phyloP scores from a whole-genome alignment of 2,888 invertebrate genomes.

The Cordilura impudica region DNA sequence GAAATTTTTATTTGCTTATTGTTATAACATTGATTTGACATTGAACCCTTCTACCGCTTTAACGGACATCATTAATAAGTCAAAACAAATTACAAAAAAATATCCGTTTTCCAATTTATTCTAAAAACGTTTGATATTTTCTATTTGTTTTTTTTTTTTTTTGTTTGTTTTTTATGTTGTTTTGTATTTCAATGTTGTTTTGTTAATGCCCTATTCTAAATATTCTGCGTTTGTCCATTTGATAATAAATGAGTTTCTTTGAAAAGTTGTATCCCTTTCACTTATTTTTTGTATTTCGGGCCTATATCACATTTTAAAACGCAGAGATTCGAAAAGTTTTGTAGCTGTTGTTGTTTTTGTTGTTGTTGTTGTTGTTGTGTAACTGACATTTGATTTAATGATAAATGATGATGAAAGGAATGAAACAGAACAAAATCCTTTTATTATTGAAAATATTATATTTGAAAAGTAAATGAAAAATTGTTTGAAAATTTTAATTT shows the following conservation, averaged over 20 bases:
- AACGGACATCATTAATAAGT: slow-evolving; percentile 21
- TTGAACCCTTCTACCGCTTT: background rate
- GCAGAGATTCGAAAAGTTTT: slow-evolving; percentile 11
- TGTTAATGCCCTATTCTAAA: no score
- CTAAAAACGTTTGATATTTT: slow-evolving; percentile 15
- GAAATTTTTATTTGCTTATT: background rate
- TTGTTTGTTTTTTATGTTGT: background rate
- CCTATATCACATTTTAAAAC: slow-evolving; percentile 3
- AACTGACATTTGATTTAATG: slow-evolving; percentile 36
- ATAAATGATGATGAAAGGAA: slow-evolving; percentile 21
- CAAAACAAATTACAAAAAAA: background rate
- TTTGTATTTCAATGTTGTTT: background rate
- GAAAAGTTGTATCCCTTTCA: background rate
- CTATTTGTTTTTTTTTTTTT: background rate
- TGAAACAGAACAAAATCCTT: no score
- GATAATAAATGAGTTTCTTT: slow-evolving; percentile 43
- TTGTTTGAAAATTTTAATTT: no score
- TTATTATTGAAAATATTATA: no score
- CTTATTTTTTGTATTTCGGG: slow-evolving; percentile 3
- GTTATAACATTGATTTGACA: slow-evolving; percentile 8
- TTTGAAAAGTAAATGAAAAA: no score
- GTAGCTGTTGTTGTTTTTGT: background rate
- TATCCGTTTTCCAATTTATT: background rate
- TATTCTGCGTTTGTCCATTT: background rate
- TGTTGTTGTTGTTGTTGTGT: slow-evolving; percentile 8